Evolutionary conservation across 2,113 vertebrate genomes (phyloP), one percentile per base, ranked within the genome.

Genomic region (Corythornis madagascariensis): DNA sequence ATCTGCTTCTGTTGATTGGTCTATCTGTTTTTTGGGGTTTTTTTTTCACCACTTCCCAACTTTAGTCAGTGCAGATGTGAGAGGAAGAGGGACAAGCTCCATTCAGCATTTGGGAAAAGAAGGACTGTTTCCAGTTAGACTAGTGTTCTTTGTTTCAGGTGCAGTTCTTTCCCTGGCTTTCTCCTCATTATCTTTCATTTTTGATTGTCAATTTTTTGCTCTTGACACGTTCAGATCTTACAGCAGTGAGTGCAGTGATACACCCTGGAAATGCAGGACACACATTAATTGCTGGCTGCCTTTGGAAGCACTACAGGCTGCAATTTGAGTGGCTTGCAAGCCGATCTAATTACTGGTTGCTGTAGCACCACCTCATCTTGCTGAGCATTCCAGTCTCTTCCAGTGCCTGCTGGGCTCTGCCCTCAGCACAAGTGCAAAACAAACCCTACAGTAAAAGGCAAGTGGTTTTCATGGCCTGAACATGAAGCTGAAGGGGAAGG

Each of bases 321-420:
- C 35, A 87, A 91, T 91, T 93, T 72, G 24, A 56, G 61, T 61
- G 16, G 35, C 50, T 84, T 73, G 43, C 33, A 57, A 82, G 8
- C 13, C 65, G 55, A 19, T 59, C 11, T 87, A 61, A 87, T 79
- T 89, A 33, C 19, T 57, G 10, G 33, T 42, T 93, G 14, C 59
- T 85, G 13, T 31, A 63, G 11, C 1, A 4, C 25, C 40, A 26
- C 78, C 82, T 84, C 45, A 60, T 88, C 48, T 64, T 67, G 22
- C 43, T 0, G 0, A 26, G 24, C 3, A 1, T 81, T 75, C 59
- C 45, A 56, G 66, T 16, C n/a, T 79, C 40, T 83, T 77, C 5
- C 33, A 28, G 7, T 22, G 59, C 16, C 42, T 93, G 59, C 33
- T 10, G 9, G 53, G 17, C 11, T 14, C 59, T 73, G 13, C 2